These are phyloP conservation scores for Physeter macrocephalus DNA, from an alignment of 2,113 vertebrate genomes.

Conservation along the genomic window DNA sequence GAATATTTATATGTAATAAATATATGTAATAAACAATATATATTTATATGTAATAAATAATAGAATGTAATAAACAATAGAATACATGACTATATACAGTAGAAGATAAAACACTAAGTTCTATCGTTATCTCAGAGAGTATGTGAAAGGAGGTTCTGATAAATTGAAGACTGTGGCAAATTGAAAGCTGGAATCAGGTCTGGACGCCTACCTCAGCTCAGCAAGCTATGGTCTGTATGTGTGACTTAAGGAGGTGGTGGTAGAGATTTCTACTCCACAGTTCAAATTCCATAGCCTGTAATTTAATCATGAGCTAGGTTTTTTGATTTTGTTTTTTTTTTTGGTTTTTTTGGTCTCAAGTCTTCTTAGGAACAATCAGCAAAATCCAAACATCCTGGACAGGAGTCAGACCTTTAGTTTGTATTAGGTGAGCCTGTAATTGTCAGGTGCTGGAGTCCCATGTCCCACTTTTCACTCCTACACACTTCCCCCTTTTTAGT, in stretches of 20 bases:
- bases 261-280: background rate
- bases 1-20: too few relatives aligned
- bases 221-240: fast-evolving
- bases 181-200: background rate
- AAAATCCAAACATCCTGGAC: background rate
- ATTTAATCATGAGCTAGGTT: background rate
- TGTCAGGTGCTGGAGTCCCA: background rate
- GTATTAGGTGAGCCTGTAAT: background rate
- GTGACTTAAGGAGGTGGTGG: background rate
- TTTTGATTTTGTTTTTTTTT: too few relatives aligned
- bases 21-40: too few relatives aligned
- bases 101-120: background rate
- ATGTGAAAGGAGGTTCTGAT: background rate
- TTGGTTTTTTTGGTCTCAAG: background rate
- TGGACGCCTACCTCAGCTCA: background rate
- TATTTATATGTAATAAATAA: background rate
- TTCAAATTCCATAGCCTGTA: background rate
- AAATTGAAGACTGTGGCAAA: background rate
- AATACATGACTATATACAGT: background rate
- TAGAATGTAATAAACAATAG: background rate
- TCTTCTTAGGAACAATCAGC: background rate
- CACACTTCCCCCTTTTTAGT: background rate
- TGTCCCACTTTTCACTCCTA: background rate
- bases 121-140: background rate
- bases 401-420: background rate